A percentile compares a stretch with the other conserved stretches of the same genome.
phyloP scores from a whole-genome alignment of 1,140 invertebrate genomes.

The Maniola jurtina region DNA sequence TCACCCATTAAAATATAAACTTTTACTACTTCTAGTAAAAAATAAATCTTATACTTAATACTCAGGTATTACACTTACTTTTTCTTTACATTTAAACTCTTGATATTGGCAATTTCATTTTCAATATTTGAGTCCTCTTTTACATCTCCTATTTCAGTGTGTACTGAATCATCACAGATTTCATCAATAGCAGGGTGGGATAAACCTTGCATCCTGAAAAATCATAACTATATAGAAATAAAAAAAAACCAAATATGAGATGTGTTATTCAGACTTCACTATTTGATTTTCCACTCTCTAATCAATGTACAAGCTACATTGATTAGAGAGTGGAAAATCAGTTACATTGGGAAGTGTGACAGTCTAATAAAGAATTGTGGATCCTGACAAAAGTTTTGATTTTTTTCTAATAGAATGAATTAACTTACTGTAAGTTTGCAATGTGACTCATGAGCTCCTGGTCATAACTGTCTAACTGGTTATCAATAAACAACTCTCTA shows the following conservation, averaged over 20 bases:
- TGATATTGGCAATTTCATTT: conserved; percentile 29
- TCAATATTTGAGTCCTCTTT: conserved; percentile 44
- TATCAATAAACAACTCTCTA: conserved; percentile 60
- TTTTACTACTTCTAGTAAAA: neutral
- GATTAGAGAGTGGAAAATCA: no score
- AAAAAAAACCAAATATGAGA: conserved; percentile 17
- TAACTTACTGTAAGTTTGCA: conserved; percentile 65
- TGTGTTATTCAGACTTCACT: no score
- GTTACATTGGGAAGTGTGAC: no score
- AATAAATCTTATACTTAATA: neutral
- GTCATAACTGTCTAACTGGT: conserved; percentile 62
- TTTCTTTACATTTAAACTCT: conserved; percentile 60
- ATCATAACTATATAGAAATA: neutral
- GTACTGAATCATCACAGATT: conserved; percentile 54
- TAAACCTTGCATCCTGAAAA: conserved; percentile 34
- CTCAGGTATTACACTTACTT: conserved; percentile 47
- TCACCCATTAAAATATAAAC: no score
- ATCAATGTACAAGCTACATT: no score
- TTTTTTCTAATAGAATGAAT: neutral
- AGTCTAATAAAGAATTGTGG: no score
- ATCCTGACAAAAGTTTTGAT: no score
- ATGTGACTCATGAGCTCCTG: conserved; percentile 63
- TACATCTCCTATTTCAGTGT: conserved; percentile 47
- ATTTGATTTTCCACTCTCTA: no score
- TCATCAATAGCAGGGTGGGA: conserved; percentile 61